Base-by-base conservation (phyloP, 2,888 invertebrate species). In the Anorthoa munda region DNA sequence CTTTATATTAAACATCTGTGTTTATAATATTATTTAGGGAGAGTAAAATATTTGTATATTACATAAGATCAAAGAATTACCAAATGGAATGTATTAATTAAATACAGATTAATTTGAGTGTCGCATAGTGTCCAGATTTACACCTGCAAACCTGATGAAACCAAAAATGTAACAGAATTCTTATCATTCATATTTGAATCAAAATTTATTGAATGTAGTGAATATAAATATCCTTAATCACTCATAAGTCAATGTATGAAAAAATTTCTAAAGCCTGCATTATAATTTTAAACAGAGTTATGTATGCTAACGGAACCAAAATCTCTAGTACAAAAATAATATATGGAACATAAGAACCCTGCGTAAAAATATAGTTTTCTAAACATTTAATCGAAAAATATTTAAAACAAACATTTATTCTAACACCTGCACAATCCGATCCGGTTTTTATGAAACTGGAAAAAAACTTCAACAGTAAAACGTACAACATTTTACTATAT, bases 401-500 rank as follows among this genome's bases (percentile, higher is more conserved):
- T 74, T 64, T 15, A 15, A 18, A 58, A 26, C 12, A 39, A 39
- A 53, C 31, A 59, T 77, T 48, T 23, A 18, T 45, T 4, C 11
- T 4, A 1, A 45, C 48, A 68, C 18, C 5, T 48, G 18, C 23
- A 55, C 2, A 48, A 53, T 50, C 7, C 15, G 18, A 78, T 45
- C 0, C 21, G 48, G 0, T 12, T n/a, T n/a, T 46, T 39, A 31
- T 2, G 18, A 23, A 26, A 39, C 12, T n/a, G 12, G 4, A 31
- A 51, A 21, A 50, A 70, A 72, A 72, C 21, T 39, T 31, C 21
- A 1, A 9, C 7, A 26, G 2, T 0, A 58, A 80, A 66, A 59
- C n/a, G 13, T 13, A n/a, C n/a, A 51, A 51, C 5, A 26, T 23
- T 39, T 39, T n/a, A n/a, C n/a, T 9, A 56, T 58, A 26, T 21